These are phyloP conservation scores for Pomatostomus ruficeps DNA, from an alignment of 2,113 vertebrate species.

Conservation along the genomic window DNA sequence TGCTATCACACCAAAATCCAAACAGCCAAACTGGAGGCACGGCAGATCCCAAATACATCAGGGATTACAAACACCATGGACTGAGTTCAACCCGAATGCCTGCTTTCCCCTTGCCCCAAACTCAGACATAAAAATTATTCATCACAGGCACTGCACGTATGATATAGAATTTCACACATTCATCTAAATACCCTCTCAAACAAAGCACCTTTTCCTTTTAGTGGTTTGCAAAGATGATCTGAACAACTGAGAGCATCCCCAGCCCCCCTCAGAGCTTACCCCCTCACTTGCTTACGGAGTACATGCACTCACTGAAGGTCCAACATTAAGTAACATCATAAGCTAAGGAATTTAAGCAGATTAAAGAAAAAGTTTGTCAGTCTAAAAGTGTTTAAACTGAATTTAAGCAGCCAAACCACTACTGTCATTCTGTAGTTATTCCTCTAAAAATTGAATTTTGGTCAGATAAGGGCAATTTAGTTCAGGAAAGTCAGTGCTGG, in stretches of 20 bases:
- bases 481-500: not conserved
- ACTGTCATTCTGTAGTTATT: not conserved
- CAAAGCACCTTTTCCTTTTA: not conserved
- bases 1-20: not conserved
- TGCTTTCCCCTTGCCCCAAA: not conserved
- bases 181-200: not conserved
- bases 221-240: not conserved
- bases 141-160: fast-evolving
- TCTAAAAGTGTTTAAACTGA: not conserved
- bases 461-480: not conserved
- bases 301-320: not conserved
- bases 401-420: not conserved
- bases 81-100: not conserved
- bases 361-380: not conserved
- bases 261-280: not conserved
- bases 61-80: not conserved
- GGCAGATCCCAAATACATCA: not conserved
- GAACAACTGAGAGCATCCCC: not conserved
- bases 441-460: not conserved
- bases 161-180: not conserved
- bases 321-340: not conserved
- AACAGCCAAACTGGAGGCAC: fast-evolving
- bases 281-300: fast-evolving
- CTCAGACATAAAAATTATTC: not conserved
- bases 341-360: not conserved